Evolutionary conservation across 2,888 invertebrate species (phyloP).

Genomic region (Hermaeophaga mercurialis): DNA sequence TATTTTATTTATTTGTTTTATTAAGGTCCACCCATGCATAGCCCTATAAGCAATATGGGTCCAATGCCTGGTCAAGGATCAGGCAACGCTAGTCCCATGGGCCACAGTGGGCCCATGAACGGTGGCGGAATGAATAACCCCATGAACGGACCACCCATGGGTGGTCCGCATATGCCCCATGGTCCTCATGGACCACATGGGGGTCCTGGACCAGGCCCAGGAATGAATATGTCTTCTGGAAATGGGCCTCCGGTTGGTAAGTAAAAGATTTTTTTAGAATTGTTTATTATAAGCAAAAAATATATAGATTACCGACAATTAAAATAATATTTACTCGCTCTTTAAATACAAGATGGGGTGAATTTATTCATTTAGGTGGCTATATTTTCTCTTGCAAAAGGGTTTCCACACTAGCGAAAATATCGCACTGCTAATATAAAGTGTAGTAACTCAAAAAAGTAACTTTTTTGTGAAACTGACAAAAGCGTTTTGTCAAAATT

Average conservation of each 20-base stretch:
- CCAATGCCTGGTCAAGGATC: constrained; percentile 51
- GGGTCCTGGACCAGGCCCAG: constrained; percentile 41
- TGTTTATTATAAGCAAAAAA: no score
- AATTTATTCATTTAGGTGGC: no score
- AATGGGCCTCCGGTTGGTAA: constrained; percentile 43
- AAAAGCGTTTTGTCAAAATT: no score
- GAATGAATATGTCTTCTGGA: constrained; percentile 43
- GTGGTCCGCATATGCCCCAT: constrained; percentile 50
- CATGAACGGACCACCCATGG: constrained; percentile 73
- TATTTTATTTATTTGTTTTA: no score
- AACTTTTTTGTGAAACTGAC: no score
- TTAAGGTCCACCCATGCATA: constrained; percentile 60
- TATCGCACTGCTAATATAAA: no score
- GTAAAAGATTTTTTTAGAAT: background rate
- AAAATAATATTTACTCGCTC: no score
- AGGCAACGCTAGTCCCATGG: constrained; percentile 43
- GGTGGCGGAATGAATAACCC: constrained; percentile 63
- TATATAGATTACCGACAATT: no score
- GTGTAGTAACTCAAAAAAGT: no score
- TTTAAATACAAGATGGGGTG: no score
- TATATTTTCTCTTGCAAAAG: no score
- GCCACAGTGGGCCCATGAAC: constrained; percentile 67
- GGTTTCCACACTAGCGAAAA: no score
- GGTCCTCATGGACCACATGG: constrained; percentile 45
- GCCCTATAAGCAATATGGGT: constrained; percentile 72